Percentiles rank a stretch among this genome's conserved stretches.
phyloP scores from a whole-genome alignment of 2,797 vertebrate genomes.

The Sebastes vulpes region DNA sequence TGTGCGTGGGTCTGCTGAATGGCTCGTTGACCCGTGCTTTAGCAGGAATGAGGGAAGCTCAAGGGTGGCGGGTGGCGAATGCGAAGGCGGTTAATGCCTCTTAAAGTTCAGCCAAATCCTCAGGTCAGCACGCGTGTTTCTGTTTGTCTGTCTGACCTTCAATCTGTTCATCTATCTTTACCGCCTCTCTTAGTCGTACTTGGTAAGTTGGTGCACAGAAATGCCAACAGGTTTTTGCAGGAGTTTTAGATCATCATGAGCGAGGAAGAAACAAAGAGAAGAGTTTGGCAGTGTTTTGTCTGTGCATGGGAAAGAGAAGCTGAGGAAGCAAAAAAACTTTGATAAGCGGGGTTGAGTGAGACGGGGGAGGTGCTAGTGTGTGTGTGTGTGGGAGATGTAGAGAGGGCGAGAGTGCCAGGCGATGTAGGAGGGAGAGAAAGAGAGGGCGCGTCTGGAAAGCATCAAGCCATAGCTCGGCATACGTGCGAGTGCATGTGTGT shows the following conservation, averaged over 20 bases:
- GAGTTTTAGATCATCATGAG: background rate
- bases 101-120: slow-evolving; percentile 72
- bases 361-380: slow-evolving; percentile 37
- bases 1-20: slow-evolving; percentile 23
- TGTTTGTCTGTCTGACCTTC: slow-evolving; percentile 48
- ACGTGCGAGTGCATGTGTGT: slow-evolving; percentile 39
- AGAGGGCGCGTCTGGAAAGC: slow-evolving; percentile 78
- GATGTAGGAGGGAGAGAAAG: slow-evolving; percentile 62
- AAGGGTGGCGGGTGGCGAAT: slow-evolving; percentile 33
- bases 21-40: slow-evolving; percentile 38
- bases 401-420: slow-evolving; percentile 66
- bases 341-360: slow-evolving; percentile 64
- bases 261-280: slow-evolving; percentile 14
- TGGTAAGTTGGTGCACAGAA: background rate
- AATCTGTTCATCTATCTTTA: slow-evolving; percentile 19
- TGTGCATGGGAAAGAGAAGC: slow-evolving; percentile 64
- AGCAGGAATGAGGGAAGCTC: slow-evolving; percentile 28
- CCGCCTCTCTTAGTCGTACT: background rate
- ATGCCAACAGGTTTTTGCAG: background rate
- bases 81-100: slow-evolving; percentile 25
- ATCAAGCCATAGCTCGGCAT: slow-evolving; percentile 68
- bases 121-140: slow-evolving; percentile 36
- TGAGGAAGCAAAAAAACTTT: slow-evolving; percentile 57
- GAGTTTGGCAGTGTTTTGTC: slow-evolving; percentile 38
- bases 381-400: slow-evolving; percentile 38